A percentile compares a stretch with the other conserved stretches of the same genome.
Evolutionary conservation across 2,797 vertebrate genomes (phyloP).

Genomic region (Tokudaia tokunoshimensis): DNA sequence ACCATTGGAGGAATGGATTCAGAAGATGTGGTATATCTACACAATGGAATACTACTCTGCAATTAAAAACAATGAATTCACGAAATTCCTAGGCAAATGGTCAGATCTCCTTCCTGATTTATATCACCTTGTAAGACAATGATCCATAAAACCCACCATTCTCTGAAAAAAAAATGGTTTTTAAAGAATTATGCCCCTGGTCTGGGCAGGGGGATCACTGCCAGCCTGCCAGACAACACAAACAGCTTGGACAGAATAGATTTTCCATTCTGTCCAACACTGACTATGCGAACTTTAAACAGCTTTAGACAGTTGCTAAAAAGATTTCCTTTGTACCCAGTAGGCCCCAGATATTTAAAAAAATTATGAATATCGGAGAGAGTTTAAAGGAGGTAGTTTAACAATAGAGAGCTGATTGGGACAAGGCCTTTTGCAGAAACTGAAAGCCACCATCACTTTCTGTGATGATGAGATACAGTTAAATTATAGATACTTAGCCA

Average conservation of each 20-base stretch:
- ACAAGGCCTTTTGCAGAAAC: background rate
- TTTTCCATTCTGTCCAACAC: background rate
- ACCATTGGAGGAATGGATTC: too few relatives aligned
- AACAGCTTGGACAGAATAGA: background rate
- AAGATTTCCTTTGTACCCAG: background rate
- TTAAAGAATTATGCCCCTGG: background rate
- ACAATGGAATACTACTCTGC: too few relatives aligned
- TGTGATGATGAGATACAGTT: background rate
- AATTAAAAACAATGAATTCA: too few relatives aligned
- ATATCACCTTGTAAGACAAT: background rate
- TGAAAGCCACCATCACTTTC: background rate
- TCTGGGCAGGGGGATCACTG: background rate
- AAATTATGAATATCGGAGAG: background rate
- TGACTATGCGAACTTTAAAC: background rate
- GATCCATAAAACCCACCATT: background rate
- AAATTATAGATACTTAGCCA: background rate
- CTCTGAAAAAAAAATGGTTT: background rate
- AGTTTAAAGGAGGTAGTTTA: background rate
- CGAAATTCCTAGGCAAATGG: too few relatives aligned
- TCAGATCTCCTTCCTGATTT: background rate
- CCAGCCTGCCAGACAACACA: background rate
- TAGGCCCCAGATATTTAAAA: background rate
- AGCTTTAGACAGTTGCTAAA: background rate
- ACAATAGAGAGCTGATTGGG: background rate
- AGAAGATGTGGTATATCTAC: too few relatives aligned